Conservation (phyloP, 2,113 vertebrate genomes). For the Cheirogaleus medius region DNA sequence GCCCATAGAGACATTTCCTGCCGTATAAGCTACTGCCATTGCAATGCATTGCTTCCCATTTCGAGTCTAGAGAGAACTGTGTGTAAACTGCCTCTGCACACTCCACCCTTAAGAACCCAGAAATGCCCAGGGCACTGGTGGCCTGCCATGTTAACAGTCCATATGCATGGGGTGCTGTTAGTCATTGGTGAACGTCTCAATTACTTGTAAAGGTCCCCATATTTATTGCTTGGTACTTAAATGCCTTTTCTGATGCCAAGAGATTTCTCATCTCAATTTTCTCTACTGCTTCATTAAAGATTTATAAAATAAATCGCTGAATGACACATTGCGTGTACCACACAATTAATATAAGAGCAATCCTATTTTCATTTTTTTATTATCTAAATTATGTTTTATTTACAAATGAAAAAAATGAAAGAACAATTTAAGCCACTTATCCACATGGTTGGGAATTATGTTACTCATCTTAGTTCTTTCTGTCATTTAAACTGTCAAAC, state of each 20-base stretch:
- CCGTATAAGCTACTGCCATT: not conserved
- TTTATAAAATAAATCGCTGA: not conserved
- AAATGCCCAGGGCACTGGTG: not conserved
- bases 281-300: not conserved
- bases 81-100: not conserved
- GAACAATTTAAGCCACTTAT: not conserved
- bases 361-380: too few species aligned
- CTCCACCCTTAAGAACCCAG: not conserved
- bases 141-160: not conserved
- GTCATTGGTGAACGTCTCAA: not conserved
- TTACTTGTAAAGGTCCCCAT: not conserved
- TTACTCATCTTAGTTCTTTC: not conserved
- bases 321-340: not conserved
- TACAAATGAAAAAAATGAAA: slow-evolving; percentile 6
- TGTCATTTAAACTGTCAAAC: not conserved
- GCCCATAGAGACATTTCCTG: not conserved
- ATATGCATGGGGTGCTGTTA: not conserved
- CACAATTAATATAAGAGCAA: not conserved
- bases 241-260: not conserved
- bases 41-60: not conserved
- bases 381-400: not conserved
- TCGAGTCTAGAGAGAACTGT: not conserved
- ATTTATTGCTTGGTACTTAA: not conserved
- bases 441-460: not conserved
- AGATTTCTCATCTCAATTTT: not conserved